Conservation (phyloP, 2,113 vertebrate genomes). For the Pterocles orientalis region DNA sequence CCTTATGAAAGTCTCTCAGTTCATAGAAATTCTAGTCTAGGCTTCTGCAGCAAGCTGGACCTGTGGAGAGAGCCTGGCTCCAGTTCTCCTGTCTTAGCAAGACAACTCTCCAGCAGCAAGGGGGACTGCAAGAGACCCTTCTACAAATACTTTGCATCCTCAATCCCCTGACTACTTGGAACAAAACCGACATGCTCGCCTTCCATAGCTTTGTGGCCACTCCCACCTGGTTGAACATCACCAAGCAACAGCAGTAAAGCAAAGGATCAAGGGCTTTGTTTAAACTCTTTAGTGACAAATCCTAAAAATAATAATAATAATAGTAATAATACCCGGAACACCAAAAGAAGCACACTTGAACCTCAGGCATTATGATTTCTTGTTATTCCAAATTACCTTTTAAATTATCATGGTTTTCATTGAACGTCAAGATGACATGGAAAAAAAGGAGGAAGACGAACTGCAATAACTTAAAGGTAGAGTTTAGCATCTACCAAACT, state of each 20-base stretch:
- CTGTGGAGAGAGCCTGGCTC: background rate
- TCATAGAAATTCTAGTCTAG: background rate
- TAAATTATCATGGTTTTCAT: constrained; percentile 58
- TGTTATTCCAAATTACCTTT: constrained; percentile 48
- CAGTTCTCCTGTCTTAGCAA: background rate
- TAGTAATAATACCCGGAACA: background rate
- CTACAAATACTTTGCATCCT: background rate
- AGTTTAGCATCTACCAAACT: constrained; percentile 44
- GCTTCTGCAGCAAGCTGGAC: background rate
- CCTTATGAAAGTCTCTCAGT: background rate
- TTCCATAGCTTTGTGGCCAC: background rate
- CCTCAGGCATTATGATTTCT: background rate
- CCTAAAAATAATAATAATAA: background rate
- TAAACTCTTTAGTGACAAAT: constrained; percentile 8
- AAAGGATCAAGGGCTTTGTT: background rate
- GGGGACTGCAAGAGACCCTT: background rate
- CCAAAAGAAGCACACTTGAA: background rate
- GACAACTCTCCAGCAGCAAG: background rate
- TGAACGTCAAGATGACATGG: background rate
- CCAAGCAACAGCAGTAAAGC: background rate
- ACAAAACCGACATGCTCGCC: background rate
- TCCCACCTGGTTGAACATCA: background rate
- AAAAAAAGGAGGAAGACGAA: background rate
- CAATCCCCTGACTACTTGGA: background rate
- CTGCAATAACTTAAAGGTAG: constrained; percentile 10